Base-by-base conservation (phyloP, 2,113 vertebrate species). In the Spizaetus ornatus region DNA sequence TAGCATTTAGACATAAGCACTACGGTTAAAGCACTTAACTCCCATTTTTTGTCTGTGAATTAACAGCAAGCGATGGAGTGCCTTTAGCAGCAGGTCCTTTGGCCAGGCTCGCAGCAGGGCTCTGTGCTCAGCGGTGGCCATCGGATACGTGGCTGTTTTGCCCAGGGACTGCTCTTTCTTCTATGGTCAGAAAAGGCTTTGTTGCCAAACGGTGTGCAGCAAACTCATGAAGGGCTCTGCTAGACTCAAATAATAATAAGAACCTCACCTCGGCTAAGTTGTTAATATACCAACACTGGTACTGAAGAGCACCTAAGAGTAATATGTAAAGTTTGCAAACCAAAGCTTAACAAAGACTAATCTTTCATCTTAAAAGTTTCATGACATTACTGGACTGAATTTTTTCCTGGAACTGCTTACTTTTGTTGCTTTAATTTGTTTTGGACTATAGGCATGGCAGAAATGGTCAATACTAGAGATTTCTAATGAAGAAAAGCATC, bases 31-130 rank as follows among this genome's bases (percentile, higher is more conserved):
- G 36, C 48, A 19, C 36, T 61, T 76, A 7, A 36, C 42, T 81
- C 31, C 42, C 16, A 5, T 21, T 61, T 62, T 91, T 67, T 67
- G 18, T 7, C 34, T 29, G 22, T 32, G 42, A 67, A 21, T 48
- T 27, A 47, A 11, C 27, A 66, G 58, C 3, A 62, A 66, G 45
- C 0, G 0, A 7, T 22, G 42, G 50, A 63, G 38, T 0, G 15
- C 11, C 11, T 63, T 58, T 27, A 79, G 61, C 58, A 78, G 81
- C 38, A 42, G 56, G 26, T 34, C 45, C 73, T 84, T 73, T 40
- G 47, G 67, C 26, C 79, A 61, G 59, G 55, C 67, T 85, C 3
- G 4, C 61, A 82, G 48, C 27, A 45, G 50, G 38, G n/a, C 36
- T 50, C 42, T 53, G 34, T 0, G 2, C 40, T n/a, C 52, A 32